Evolutionary conservation across 2,113 vertebrate species (phyloP).

Genomic region (Lepus timidus): DNA sequence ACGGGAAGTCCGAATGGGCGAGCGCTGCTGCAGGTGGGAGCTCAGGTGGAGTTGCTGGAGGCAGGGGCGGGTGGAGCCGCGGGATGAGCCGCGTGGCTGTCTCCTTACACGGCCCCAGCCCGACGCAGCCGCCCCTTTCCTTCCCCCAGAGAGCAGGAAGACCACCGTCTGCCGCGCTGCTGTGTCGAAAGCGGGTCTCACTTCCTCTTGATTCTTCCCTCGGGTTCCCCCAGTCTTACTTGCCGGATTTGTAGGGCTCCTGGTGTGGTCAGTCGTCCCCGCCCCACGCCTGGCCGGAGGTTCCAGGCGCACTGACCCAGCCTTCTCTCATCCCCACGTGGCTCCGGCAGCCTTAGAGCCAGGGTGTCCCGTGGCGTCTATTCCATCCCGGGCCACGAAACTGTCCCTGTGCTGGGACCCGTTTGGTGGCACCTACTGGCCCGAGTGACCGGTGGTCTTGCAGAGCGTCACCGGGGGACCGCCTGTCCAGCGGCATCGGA

Average conservation of each 20-base stretch:
- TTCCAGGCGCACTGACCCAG: neutral
- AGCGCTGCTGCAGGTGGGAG: neutral
- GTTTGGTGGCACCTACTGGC: neutral
- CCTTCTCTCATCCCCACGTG: neutral
- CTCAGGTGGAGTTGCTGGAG: neutral
- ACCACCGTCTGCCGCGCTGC: neutral
- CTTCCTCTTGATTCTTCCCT: neutral
- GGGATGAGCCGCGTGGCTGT: neutral
- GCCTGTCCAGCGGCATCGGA: neutral
- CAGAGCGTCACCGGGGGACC: no score
- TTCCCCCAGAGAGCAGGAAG: neutral
- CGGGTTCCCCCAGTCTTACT: neutral
- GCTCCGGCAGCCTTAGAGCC: neutral
- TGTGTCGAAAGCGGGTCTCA: slow-evolving; percentile 7
- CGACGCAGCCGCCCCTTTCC: neutral
- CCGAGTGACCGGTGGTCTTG: no score
- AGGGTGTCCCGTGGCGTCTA: neutral
- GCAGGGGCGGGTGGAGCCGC: neutral
- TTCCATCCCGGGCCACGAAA: neutral
- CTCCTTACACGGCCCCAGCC: neutral
- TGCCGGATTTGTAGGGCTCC: neutral
- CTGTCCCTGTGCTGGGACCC: neutral
- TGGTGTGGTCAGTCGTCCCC: neutral
- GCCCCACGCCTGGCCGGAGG: no score
- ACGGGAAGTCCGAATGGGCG: neutral